These are phyloP conservation scores for Orchestia grillus DNA, from an alignment of 1,140 invertebrate genomes.

Conservation along the genomic window DNA sequence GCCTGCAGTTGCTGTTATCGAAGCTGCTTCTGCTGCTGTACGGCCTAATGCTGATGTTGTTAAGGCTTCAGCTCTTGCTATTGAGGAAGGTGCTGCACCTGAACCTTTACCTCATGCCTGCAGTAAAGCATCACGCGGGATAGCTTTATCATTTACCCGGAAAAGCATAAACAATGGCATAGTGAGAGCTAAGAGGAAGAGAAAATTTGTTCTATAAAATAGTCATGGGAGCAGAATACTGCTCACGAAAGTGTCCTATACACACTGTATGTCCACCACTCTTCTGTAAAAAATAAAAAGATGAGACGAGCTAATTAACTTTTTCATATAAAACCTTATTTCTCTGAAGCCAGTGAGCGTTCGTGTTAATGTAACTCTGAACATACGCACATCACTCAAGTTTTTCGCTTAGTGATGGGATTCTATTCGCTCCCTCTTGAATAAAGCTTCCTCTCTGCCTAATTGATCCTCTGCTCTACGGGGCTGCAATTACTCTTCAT, in stretches of 20 bases:
- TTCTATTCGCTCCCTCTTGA: no score
- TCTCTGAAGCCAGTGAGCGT: no score
- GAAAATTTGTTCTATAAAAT: neutral
- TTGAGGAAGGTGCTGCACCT: neutral
- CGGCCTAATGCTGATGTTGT: neutral
- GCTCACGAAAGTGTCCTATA: neutral
- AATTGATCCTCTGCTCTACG: no score
- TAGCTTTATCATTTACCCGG: no score
- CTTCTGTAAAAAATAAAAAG: neutral
- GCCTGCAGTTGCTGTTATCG: neutral
- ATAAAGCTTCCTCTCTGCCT: no score
- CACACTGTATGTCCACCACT: neutral
- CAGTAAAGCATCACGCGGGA: neutral
- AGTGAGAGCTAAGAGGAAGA: no score
- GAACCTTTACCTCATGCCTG: neutral
- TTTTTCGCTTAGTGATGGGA: no score
- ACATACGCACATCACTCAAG: no score
- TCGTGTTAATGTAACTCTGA: no score
- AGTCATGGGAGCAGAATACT: neutral
- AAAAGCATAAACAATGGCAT: neutral
- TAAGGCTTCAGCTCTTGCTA: neutral
- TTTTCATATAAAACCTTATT: no score
- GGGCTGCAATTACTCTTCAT: no score
- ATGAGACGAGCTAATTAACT: neutral
- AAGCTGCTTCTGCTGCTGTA: neutral